These are phyloP conservation scores for Holocentrus rufus DNA, from an alignment of 2,797 vertebrate species.

Conservation along the genomic window DNA sequence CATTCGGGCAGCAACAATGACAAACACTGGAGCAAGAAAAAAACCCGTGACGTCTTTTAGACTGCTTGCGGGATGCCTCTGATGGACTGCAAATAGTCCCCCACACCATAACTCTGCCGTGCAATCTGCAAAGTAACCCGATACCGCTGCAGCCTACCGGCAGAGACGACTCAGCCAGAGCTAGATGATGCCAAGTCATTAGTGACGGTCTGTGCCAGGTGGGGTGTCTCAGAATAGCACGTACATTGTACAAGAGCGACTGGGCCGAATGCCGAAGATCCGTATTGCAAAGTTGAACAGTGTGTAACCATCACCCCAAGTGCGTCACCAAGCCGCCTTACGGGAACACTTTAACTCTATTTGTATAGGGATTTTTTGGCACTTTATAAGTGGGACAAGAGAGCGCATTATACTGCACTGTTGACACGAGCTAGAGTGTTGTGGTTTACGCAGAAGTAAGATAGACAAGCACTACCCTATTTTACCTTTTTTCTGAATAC, in stretches of 20 bases:
- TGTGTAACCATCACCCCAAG: conserved; percentile 32
- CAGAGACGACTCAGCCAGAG: conserved; percentile 22
- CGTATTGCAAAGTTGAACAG: conserved; percentile 12
- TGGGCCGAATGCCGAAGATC: conserved; percentile 32
- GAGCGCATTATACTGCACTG: not conserved
- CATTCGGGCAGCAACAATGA: not conserved
- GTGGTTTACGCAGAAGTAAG: not conserved
- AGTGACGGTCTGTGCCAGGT: conserved; percentile 70
- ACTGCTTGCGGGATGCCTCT: conserved; percentile 24
- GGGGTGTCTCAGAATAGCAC: conserved; percentile 74
- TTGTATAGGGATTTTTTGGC: conserved; percentile 7
- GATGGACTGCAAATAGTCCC: conserved; percentile 19
- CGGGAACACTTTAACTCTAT: conserved; percentile 57
- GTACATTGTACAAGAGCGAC: conserved; percentile 34
- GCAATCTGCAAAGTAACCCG: conserved; percentile 12
- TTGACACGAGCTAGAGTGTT: not conserved
- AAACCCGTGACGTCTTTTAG: conserved; percentile 22
- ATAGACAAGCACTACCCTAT: not conserved
- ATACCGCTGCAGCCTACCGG: conserved; percentile 11
- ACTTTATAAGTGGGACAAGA: conserved; percentile 43
- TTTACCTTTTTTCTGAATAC: not conserved
- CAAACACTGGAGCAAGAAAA: not conserved
- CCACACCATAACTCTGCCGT: conserved; percentile 9
- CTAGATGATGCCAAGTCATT: conserved; percentile 27
- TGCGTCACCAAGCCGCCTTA: conserved; percentile 65